phyloP scores from a whole-genome alignment of 2,888 invertebrate species.

The Harpagoxenus sublaevis region DNA sequence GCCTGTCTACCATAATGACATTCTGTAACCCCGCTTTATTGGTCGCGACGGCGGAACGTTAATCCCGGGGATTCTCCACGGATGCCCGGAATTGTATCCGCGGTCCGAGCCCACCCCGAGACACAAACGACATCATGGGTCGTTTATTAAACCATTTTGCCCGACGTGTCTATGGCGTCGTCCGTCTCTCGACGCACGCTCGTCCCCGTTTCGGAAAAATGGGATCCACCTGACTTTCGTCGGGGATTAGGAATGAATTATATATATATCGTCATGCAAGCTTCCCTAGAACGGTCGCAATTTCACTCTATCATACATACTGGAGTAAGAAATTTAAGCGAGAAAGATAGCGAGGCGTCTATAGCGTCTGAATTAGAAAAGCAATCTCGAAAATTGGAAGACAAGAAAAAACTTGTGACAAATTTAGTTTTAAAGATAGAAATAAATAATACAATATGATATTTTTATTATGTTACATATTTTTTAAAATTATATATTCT shows the following conservation, averaged over 20 bases:
- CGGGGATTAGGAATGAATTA: slow-evolving; percentile 33
- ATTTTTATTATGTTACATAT: slow-evolving; percentile 1
- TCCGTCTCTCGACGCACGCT: slow-evolving; percentile 3
- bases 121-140: slow-evolving; percentile 29
- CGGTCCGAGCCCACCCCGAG: slow-evolving; percentile 3
- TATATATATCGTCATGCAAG: not conserved
- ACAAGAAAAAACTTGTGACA: not conserved
- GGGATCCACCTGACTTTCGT: slow-evolving; percentile 44
- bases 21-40: slow-evolving; percentile 61
- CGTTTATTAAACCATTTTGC: slow-evolving; percentile 52
- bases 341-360: not conserved
- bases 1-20: slow-evolving; percentile 54
- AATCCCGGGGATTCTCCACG: slow-evolving; percentile 33
- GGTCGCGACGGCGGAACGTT: slow-evolving; percentile 47
- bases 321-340: not conserved
- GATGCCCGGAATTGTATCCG: slow-evolving; percentile 32
- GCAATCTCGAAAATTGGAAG: not conserved
- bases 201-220: slow-evolving; percentile 19
- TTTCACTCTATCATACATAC: not conserved
- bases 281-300: not conserved
- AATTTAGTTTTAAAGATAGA: not conserved
- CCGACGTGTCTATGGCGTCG: slow-evolving; percentile 28
- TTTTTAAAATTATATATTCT: not conserved
- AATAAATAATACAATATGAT: not conserved
- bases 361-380: not conserved